phyloP scores from a whole-genome alignment of 2,888 invertebrate genomes.

The Vandiemenella viatica region DNA sequence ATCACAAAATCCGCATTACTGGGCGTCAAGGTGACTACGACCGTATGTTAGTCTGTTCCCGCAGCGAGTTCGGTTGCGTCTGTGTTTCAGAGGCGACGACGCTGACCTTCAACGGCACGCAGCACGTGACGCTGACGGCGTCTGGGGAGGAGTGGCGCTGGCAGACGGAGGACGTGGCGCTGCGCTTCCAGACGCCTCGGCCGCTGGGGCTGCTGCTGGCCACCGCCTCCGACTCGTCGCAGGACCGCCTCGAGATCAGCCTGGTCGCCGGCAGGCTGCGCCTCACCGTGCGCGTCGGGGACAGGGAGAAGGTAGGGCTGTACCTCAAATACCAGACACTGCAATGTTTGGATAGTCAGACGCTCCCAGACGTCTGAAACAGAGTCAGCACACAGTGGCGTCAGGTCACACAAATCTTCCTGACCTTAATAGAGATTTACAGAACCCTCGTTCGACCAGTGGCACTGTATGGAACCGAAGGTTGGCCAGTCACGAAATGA shows the following conservation, averaged over 20 bases:
- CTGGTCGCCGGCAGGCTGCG: constrained; percentile 71
- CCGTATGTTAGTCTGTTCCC: background rate
- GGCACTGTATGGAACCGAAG: too few relatives aligned
- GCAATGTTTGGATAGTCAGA: background rate
- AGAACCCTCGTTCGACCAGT: too few relatives aligned
- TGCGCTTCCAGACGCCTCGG: constrained; percentile 70
- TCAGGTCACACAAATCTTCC: background rate
- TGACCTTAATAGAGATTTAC: background rate
- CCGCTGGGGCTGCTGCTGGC: constrained; percentile 63
- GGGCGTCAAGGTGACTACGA: too few relatives aligned
- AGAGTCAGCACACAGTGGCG: background rate
- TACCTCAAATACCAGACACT: background rate
- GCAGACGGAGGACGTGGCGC: constrained; percentile 76
- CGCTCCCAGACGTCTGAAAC: too few relatives aligned
- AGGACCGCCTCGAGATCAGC: constrained; percentile 72
- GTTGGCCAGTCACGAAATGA: too few relatives aligned
- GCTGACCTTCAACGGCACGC: constrained; percentile 74
- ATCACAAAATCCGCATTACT: too few relatives aligned
- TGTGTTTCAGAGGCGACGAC: constrained; percentile 58
- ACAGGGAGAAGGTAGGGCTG: constrained; percentile 57
- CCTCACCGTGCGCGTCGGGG: constrained; percentile 67
- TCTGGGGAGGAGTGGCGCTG: constrained; percentile 57
- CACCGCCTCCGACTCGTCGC: constrained; percentile 61
- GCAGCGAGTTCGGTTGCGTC: background rate
- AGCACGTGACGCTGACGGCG: constrained; percentile 61